Evolutionary conservation across 2,888 invertebrate species (phyloP), one percentile per base, ranked within the genome.

Genomic region (Panzeria rudis): DNA sequence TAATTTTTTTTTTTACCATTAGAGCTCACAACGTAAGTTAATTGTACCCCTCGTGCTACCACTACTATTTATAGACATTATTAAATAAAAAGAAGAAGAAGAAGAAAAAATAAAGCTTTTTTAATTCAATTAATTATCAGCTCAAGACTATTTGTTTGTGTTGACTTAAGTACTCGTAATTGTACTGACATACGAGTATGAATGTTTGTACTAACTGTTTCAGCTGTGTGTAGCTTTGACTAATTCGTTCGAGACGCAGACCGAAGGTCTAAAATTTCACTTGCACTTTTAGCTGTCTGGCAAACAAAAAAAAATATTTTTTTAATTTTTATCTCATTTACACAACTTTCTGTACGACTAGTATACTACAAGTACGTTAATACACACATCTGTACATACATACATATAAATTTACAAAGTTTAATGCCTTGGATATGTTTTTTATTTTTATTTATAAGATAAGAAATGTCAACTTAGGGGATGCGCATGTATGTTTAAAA

Each of bases 111-210:
- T 47, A 77, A 66, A 66, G 20, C 44, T 66, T 62, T 75, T 54
- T 47, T 81, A 81, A 81, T 81, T 75, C 62, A 71, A 82, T 82
- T 75, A 81, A 75, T 81, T 68, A 82, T 52, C 62, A 72, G 72
- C 72, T 72, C 47, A 72, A 69, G 23, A 54, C 29, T 25, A 38
- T 41, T 38, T 20, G 35, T 54, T 52, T 71, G 41, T 56, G 25
- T 52, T 69, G 15, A 38, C 41, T 25, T 56, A 6, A 25, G 56
- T 29, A 23, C 11, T 52, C 23, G 20, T 52, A 56, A 3, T 5
- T 25, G 32, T 23, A 38, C 17, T 44, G 23, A 25, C 20, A 20
- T 69, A 35, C 5, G 23, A 13, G 54, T 54, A 52, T 25, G 41
- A 59, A 38, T 52, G 52, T 50, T 13, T 47, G 38, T 69, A 62